phyloP scores from a whole-genome alignment of 2,113 vertebrate genomes.

The Leiothrix lutea region DNA sequence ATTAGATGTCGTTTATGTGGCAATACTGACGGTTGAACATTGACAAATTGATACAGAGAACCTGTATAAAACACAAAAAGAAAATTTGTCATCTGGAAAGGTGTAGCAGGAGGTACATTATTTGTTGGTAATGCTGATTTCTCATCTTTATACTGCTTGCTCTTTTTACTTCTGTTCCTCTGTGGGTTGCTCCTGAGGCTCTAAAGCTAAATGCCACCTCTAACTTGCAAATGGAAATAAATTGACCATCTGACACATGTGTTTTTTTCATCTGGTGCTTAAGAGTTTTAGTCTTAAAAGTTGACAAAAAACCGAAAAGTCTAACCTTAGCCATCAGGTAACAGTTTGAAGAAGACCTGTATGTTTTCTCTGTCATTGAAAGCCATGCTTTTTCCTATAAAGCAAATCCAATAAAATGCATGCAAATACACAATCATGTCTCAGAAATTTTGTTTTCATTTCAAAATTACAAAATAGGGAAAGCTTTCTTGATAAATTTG shows the following conservation, averaged over 20 bases:
- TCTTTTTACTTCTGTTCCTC: not conserved
- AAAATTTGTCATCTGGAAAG: not conserved
- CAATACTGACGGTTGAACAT: not conserved
- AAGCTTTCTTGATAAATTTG: not conserved
- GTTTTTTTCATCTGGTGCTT: not conserved
- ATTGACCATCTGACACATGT: fast-evolving
- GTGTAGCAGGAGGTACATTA: not conserved
- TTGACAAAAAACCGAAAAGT: not conserved
- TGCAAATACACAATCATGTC: not conserved
- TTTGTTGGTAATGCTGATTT: not conserved
- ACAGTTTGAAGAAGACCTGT: not conserved
- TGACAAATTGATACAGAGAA: not conserved
- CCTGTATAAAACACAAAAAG: not conserved
- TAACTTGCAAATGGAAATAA: not conserved
- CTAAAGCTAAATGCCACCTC: not conserved
- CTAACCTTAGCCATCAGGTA: not conserved
- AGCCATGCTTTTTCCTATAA: not conserved
- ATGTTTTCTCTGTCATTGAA: not conserved
- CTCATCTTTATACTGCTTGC: not conserved
- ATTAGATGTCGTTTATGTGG: not conserved
- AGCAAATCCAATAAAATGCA: not conserved
- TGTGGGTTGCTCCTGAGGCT: not conserved
- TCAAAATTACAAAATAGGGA: not conserved
- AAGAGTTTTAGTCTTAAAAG: not conserved
- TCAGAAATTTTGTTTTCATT: not conserved